These are phyloP conservation scores for Drosophila setosimentum DNA, from an alignment of 2,888 invertebrate species.

Conservation along the genomic window DNA sequence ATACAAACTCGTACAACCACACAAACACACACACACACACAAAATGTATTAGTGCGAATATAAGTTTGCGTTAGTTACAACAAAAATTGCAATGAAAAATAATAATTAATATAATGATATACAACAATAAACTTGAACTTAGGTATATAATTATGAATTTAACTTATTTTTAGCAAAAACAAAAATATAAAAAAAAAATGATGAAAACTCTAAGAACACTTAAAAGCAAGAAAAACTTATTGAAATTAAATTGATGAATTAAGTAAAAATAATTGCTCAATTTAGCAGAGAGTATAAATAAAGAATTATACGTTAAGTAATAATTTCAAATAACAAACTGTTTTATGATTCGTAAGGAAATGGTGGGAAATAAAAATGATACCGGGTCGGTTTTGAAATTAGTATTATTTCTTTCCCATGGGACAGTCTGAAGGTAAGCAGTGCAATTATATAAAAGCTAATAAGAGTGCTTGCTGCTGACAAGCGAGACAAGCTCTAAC, in stretches of 20 bases:
- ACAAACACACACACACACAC: constrained; percentile 34
- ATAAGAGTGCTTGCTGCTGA: background rate
- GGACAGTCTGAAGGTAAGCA: background rate
- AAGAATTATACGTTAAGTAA: constrained; percentile 85
- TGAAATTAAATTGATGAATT: constrained; percentile 74
- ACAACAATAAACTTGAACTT: constrained; percentile 77
- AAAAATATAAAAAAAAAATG: constrained; percentile 51
- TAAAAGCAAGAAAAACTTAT: constrained; percentile 67
- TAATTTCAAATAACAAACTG: constrained; percentile 64
- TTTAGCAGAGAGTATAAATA: constrained; percentile 84
- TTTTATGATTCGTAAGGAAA: constrained; percentile 10
- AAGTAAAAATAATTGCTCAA: constrained; percentile 84
- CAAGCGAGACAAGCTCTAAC: background rate
- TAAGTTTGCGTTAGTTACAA: constrained; percentile 53
- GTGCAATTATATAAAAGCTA: background rate
- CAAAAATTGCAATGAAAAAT: constrained; percentile 44
- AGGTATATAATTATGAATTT: constrained; percentile 81
- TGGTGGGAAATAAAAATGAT: background rate
- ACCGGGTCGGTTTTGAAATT: background rate
- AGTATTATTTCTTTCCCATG: background rate
- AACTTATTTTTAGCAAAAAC: constrained; percentile 80
- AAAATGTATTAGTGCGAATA: constrained; percentile 52
- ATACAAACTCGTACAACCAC: constrained; percentile 33
- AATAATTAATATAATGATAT: constrained; percentile 66
- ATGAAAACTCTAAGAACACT: constrained; percentile 62